Conservation (phyloP, 2,888 invertebrate species). For the Orchesella flavescens region DNA sequence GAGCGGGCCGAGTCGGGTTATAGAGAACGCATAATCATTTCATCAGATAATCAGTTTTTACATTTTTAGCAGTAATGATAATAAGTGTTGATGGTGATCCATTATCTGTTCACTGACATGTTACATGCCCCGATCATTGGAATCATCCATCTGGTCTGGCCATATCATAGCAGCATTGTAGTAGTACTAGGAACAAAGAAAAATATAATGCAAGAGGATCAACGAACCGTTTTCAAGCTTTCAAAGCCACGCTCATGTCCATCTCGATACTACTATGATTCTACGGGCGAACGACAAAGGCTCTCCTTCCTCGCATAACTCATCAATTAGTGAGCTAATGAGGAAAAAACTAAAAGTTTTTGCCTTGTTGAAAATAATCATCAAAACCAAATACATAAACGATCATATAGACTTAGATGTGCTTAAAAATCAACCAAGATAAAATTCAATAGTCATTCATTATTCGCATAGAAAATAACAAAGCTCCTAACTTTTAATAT, state of each 20-base stretch:
- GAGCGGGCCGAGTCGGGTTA: background rate
- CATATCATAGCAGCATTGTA: no score
- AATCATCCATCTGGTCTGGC: slow-evolving; percentile 53
- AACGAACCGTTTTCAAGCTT: slow-evolving; percentile 34
- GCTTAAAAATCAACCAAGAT: background rate
- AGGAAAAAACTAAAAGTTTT: slow-evolving; percentile 16
- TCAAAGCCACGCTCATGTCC: slow-evolving; percentile 15
- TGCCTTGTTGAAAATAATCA: slow-evolving; percentile 28
- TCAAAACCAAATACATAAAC: background rate
- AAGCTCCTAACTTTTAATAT: background rate
- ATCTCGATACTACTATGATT: no score
- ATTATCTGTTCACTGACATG: slow-evolving; percentile 48
- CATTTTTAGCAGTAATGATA: slow-evolving; percentile 2
- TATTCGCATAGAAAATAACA: background rate
- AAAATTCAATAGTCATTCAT: background rate
- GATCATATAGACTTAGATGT: no score
- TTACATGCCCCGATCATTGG: slow-evolving; percentile 57
- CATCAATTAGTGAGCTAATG: slow-evolving; percentile 49
- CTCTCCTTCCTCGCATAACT: slow-evolving; percentile 35
- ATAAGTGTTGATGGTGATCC: slow-evolving; percentile 47
- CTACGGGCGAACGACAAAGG: slow-evolving; percentile 11
- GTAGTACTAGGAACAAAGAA: slow-evolving; percentile 28
- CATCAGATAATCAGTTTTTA: background rate
- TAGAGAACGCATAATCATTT: slow-evolving; percentile 26
- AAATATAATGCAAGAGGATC: slow-evolving; percentile 26